Evolutionary conservation across 2,113 vertebrate species (phyloP), one percentile per base, ranked within the genome.

Genomic region (Axis porcinus): DNA sequence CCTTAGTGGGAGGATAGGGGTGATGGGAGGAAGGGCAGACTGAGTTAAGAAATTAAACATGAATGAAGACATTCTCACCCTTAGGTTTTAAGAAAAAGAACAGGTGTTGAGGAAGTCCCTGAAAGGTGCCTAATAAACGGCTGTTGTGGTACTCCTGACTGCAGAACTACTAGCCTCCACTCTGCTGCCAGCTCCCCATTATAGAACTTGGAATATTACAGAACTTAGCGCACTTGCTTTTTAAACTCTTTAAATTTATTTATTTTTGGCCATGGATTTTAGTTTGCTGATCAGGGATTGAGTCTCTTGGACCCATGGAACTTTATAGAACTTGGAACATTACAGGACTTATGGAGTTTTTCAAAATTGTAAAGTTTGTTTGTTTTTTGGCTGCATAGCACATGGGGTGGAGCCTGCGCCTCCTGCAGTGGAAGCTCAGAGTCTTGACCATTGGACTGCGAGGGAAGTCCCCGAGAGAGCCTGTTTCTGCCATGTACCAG

Each of bases 41-140:
- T 9, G 47, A 90, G 43, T 23, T 58, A 58, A 28, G 40, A 89
- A 89, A 83, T 93, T 60, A 21, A 82, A 70, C 67, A 19, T 6
- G 8, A 88, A 43, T 19, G 45, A 83, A 86, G 28, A 76, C 14
- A 30, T 23, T 76, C 2, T 55, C 2, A 17, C 6, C 8, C 13
- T 15, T 17, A 36, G 28, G 15, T 81, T 95, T 97, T 79, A 95
- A 60, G 78, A 64, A 45, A 79, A 64, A 79, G 55, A 19, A 19
- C 55, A 92, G 89, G 74, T 83, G 33, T 84, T 84, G 96, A 94
- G 70, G 79, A 92, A 96, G 36, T 96, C 90, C 82, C 23, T 82
- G 43, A 33, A 92, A 55, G 7, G 12, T 70, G 17, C 83, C 86
- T 87, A 33, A 30, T 88, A 25, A 86, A 92, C 14, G 40, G 27